Base-by-base conservation (phyloP, 1,140 invertebrate species). In the Sycophila sp. region DNA sequence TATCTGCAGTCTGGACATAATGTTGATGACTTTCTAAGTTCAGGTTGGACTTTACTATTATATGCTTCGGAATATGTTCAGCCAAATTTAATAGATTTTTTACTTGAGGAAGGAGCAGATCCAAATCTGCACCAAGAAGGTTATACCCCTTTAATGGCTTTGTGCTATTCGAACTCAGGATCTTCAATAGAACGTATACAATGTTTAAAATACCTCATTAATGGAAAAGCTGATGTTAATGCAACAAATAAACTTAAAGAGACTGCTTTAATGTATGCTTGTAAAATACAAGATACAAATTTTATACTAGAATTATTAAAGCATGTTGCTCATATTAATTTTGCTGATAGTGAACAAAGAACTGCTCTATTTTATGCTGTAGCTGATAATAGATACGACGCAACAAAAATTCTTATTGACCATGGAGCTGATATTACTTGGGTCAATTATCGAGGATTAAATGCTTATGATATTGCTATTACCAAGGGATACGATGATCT, bases 311-410 rank as follows among this genome's bases (percentile, higher is more conserved):
- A 88, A 63, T 67, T 90, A 11, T 53, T 89, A 17, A 81, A 86
- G 51, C 68, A 81, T 36, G 71, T 82, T 32, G 80, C 85, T 34
- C 83, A 88, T 78, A 81, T 90, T 60, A 84, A 90, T 80, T 84
- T 85, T 71, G 81, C 77, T 56, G 89, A 90, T 76, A 79, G 75
- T 38, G 85, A 87, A 60, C 85, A 86, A 11, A 86, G 85, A 84
- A 88, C 88, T 63, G 89, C 86, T 45, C 64, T 89, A 42, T 87
- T 87, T 69, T 87, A 87, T 82, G 88, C 89, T 55, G 83, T 85
- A 32, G 76, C 83, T 66, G 78, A 81, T 56, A 88, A 89, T 69
- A 83, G 85, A 66, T 70, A 79, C 34, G 85, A 87, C 38, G 81
- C 87, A 42, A 76, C 89, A 11, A 78, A 86, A 78, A 66, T 87